Evolutionary conservation across 2,797 vertebrate genomes (phyloP).

Genomic region (Acipenser oxyrinchus): DNA sequence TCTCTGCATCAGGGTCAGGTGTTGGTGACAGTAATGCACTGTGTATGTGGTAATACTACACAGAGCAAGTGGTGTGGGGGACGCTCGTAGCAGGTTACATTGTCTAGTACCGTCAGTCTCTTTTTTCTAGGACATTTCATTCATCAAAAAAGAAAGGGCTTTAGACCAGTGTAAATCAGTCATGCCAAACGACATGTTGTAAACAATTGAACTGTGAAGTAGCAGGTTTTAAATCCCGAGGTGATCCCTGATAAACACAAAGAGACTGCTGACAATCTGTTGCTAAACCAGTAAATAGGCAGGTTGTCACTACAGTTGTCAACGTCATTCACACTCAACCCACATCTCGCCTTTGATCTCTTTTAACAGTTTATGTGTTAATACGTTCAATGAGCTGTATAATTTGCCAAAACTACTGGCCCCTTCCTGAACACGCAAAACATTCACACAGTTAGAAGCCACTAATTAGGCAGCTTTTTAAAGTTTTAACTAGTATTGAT

Average conservation of each 20-base stretch:
- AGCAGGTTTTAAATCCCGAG: constrained; percentile 60
- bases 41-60: too few species aligned
- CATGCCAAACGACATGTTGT: constrained; percentile 55
- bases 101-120: constrained; percentile 37
- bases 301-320: constrained; percentile 43
- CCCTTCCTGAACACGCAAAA: constrained; percentile 4
- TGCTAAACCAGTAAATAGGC: constrained; percentile 48
- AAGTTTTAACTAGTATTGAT: constrained; percentile 21
- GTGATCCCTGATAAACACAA: constrained; percentile 66
- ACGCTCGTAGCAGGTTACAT: too few species aligned
- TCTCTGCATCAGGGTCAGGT: too few species aligned
- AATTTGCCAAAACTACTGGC: constrained; percentile 42
- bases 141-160: constrained; percentile 52
- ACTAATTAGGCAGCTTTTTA: constrained; percentile 14
- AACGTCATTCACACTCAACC: constrained; percentile 34
- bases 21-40: too few species aligned
- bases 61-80: too few species aligned
- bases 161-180: constrained; percentile 58
- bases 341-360: constrained; percentile 48
- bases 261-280: constrained; percentile 63
- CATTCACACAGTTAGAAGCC: constrained; percentile 14
- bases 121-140: constrained; percentile 55
- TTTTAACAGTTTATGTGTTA: constrained; percentile 55
- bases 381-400: constrained; percentile 66
- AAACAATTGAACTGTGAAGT: constrained; percentile 60